Base-by-base conservation (phyloP, 1,140 invertebrate species). In the Pseudachorutes palmiensis region DNA sequence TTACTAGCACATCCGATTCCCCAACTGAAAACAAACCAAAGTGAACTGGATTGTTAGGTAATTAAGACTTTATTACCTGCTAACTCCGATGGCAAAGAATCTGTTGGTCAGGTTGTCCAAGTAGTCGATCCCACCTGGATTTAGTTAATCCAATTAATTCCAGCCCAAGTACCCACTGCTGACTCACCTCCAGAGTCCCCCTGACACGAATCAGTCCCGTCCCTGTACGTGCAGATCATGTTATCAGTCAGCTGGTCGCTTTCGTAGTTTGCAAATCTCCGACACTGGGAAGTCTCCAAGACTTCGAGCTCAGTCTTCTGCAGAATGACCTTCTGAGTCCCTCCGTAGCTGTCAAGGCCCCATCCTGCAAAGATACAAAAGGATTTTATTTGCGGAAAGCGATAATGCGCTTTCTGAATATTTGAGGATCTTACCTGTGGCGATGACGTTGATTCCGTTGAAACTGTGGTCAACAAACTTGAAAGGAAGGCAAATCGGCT, bases 161-260 rank as follows among this genome's bases (percentile, higher is more conserved):
- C 28, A 31, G 24, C 48, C 9, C 16, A 48, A n/a, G n/a, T n/a
- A n/a, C n/a, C n/a, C n/a, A n/a, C n/a, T n/a, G n/a, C n/a, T n/a
- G n/a, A n/a, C n/a, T n/a, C n/a, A 64, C 64, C 24, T 71, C 51
- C 51, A 22, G 51, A 55, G 24, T 55, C 51, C 24, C 51, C 51
- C 24, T 55, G 59, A 57, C 66, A 57, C 32, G 31, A 22, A 28
- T 74, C 67, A 1, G 16, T 64, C 58, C 55, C 45, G 29, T 76
- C 73, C 0, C 79, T 77, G 41, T 81, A 86, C 0, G 86, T 88
- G 76, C 88, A 91, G 32, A 90, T 79, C 76, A 88, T 84, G 1
- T 74, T 76, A 2, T 80, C 71, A 0, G 78, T 74, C 2, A n/a
- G 83, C 80, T n/a, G 78, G 0, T 70, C 67, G 0, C 70, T 32